A percentile compares a stretch with the other conserved stretches of the same genome.
Conservation (phyloP, 2,888 invertebrate species). For the Orchestes rusci region DNA sequence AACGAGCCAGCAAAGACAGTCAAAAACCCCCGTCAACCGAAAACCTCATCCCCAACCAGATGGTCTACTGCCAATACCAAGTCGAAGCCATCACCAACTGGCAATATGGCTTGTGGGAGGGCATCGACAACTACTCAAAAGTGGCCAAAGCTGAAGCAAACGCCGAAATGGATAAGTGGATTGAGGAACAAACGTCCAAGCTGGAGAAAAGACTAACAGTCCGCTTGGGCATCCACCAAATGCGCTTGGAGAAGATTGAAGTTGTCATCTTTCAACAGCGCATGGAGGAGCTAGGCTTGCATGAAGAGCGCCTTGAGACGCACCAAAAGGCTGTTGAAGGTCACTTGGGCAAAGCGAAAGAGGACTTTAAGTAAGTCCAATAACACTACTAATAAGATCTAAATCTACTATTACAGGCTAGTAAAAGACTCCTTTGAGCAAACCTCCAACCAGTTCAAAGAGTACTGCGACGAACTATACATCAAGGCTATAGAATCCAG, state of each 20-base stretch:
- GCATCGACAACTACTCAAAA: conserved; percentile 29
- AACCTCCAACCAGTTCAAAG: background rate
- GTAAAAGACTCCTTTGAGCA: too few relatives aligned
- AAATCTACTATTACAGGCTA: too few relatives aligned
- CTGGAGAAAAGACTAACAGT: conserved; percentile 29
- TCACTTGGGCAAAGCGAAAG: too few relatives aligned
- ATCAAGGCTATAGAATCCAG: background rate
- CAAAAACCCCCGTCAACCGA: conserved; percentile 24
- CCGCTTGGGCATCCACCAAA: conserved; percentile 28
- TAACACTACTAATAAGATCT: too few relatives aligned
- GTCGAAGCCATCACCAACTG: conserved; percentile 36
- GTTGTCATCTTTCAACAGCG: conserved; percentile 32
- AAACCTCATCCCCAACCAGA: conserved; percentile 30
- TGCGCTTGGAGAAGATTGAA: conserved; percentile 28
- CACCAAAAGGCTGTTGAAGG: conserved; percentile 13
- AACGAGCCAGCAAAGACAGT: conserved; percentile 29
- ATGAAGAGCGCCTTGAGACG: conserved; percentile 19
- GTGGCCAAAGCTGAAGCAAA: conserved; percentile 30
- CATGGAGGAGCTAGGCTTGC: conserved; percentile 32
- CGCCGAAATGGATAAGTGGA: conserved; percentile 27
- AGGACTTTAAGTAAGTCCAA: conserved; percentile 4
- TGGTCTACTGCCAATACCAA: conserved; percentile 32
- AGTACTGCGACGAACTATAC: background rate
- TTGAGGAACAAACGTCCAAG: conserved; percentile 23
- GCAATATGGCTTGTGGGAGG: conserved; percentile 38